These are phyloP conservation scores for Sebastes dallii DNA, from an alignment of 2,797 vertebrate species.

Conservation along the genomic window DNA sequence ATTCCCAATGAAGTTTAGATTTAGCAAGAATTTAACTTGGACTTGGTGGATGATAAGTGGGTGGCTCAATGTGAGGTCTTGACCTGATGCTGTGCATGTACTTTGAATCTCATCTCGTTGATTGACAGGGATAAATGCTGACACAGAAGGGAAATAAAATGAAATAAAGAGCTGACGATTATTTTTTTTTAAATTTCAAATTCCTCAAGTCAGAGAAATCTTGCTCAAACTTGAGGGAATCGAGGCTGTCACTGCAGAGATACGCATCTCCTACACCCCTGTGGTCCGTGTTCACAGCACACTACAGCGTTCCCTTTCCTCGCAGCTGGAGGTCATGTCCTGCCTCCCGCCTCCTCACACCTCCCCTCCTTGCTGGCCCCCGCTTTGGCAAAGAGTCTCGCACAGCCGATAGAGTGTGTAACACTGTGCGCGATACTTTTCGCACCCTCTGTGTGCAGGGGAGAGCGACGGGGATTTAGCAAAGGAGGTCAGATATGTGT, in stretches of 20 bases:
- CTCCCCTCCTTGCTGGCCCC: slow-evolving; percentile 17
- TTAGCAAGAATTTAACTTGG: background rate
- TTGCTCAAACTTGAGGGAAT: slow-evolving; percentile 3
- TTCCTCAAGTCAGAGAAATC: background rate
- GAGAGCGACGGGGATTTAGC: slow-evolving; percentile 42
- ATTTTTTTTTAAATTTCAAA: background rate
- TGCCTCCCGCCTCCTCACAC: slow-evolving; percentile 36
- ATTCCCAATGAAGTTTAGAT: background rate
- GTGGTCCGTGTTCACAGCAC: slow-evolving; percentile 33
- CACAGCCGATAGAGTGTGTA: slow-evolving; percentile 51
- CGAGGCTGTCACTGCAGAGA: slow-evolving; percentile 23
- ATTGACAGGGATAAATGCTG: background rate
- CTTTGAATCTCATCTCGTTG: background rate
- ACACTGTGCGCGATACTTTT: slow-evolving; percentile 62
- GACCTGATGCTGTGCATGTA: background rate
- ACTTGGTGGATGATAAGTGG: background rate
- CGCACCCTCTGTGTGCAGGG: slow-evolving; percentile 50
- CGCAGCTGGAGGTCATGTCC: slow-evolving; percentile 50
- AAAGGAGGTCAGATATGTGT: slow-evolving; percentile 69
- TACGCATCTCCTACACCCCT: slow-evolving; percentile 18
- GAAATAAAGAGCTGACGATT: background rate
- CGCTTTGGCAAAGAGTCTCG: slow-evolving; percentile 43
- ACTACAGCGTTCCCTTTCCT: slow-evolving; percentile 16
- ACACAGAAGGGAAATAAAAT: background rate
- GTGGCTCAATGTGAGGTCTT: background rate